Evolutionary conservation across 2,113 vertebrate genomes (phyloP).

Genomic region (Callorhinus ursinus): DNA sequence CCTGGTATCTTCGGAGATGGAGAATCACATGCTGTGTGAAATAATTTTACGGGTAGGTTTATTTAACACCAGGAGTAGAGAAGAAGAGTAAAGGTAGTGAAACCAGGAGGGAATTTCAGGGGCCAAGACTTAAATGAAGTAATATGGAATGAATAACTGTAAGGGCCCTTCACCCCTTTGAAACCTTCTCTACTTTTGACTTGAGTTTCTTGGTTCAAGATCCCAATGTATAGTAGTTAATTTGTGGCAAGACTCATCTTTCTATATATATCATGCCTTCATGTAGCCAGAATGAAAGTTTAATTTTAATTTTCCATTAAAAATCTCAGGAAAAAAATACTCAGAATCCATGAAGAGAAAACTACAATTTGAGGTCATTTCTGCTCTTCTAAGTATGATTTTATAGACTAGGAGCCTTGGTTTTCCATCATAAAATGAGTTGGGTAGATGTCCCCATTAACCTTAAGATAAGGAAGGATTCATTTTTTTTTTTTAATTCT

Average conservation of each 20-base stretch:
- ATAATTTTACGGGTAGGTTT: neutral
- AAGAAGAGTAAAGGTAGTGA: neutral
- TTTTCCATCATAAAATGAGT: neutral
- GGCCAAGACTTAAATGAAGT: neutral
- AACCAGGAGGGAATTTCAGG: neutral
- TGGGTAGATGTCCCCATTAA: neutral
- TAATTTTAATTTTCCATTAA: neutral
- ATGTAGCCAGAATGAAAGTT: neutral
- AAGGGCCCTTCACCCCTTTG: neutral
- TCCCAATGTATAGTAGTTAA: neutral
- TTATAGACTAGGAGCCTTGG: neutral
- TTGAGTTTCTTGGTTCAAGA: too few species aligned
- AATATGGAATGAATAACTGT: neutral
- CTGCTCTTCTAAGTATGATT: neutral
- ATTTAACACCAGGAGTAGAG: neutral
- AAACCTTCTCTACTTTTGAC: neutral
- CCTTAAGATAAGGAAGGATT: neutral
- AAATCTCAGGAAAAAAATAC: neutral
- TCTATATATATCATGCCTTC: neutral
- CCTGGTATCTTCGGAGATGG: neutral
- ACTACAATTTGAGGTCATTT: neutral
- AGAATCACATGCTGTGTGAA: neutral
- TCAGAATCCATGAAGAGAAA: neutral
- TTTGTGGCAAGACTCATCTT: neutral
- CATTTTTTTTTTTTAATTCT: neutral